These are phyloP conservation scores for Lampropteryx suffumata DNA, from an alignment of 2,888 invertebrate genomes.

Conservation along the genomic window DNA sequence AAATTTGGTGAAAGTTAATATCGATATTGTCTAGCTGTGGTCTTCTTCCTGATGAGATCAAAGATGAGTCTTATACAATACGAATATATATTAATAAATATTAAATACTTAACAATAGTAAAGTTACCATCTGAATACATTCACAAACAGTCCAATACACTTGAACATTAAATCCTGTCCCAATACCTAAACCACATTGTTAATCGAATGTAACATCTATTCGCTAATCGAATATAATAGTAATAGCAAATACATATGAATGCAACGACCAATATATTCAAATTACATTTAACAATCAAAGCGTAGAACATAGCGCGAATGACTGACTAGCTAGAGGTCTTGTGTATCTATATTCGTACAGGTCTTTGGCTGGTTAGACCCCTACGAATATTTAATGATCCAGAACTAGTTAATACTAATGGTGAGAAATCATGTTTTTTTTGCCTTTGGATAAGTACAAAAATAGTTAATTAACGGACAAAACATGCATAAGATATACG, in stretches of 20 bases:
- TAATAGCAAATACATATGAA: slow-evolving; percentile 56
- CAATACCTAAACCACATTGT: slow-evolving; percentile 43
- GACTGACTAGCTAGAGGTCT: slow-evolving; percentile 51
- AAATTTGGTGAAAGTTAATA: too few relatives aligned
- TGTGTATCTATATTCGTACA: slow-evolving; percentile 57
- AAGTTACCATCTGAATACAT: slow-evolving; percentile 62
- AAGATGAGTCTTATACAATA: slow-evolving; percentile 59
- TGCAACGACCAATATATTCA: slow-evolving; percentile 51
- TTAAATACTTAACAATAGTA: slow-evolving; percentile 74
- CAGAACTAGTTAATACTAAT: slow-evolving; percentile 45
- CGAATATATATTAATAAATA: slow-evolving; percentile 49
- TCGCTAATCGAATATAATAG: slow-evolving; percentile 57
- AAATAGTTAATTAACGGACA: slow-evolving; percentile 23
- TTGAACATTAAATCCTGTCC: slow-evolving; percentile 55
- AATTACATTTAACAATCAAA: slow-evolving; percentile 77
- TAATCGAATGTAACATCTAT: slow-evolving; percentile 50
- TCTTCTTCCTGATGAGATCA: too few relatives aligned
- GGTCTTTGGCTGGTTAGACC: slow-evolving; percentile 78
- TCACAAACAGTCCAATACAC: slow-evolving; percentile 53
- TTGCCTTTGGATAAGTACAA: slow-evolving; percentile 38
- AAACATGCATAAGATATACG: slow-evolving; percentile 13
- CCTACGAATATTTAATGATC: slow-evolving; percentile 54
- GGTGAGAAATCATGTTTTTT: slow-evolving; percentile 40
- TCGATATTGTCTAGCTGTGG: too few relatives aligned
- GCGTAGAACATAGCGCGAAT: slow-evolving; percentile 61